These are phyloP conservation scores for Halocynthia aurantium DNA, from an alignment of 23 tunicate species.

Conservation along the genomic window DNA sequence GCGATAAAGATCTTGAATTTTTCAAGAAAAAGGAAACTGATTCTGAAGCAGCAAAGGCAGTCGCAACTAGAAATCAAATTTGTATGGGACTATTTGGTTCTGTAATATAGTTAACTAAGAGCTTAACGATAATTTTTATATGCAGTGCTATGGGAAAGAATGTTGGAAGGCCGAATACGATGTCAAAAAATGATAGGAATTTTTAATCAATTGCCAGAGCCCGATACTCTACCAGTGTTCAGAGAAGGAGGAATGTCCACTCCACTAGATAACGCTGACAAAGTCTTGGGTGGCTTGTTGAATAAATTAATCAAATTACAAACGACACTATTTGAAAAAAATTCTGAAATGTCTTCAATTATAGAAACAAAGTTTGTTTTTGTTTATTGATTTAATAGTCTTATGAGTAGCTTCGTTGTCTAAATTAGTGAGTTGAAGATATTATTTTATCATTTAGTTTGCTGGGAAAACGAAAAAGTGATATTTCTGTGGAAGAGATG, in stretches of 20 bases:
- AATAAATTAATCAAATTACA: constrained; percentile 12
- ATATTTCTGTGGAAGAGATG: background rate
- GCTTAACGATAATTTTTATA: background rate
- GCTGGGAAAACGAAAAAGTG: constrained; percentile 1
- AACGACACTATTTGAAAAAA: constrained; percentile 5
- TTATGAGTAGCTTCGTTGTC: too few species aligned
- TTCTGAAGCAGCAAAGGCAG: constrained; percentile 8
- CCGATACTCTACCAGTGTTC: constrained; percentile 24
- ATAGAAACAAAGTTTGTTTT: background rate
- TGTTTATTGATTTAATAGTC: background rate
- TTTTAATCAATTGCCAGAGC: constrained; percentile 43
- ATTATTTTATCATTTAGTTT: too few species aligned
- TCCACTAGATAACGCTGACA: background rate
- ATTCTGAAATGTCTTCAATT: background rate
- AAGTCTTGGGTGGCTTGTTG: background rate
- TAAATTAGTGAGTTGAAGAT: too few species aligned
- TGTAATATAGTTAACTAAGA: background rate
- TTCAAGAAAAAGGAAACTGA: constrained; percentile 4
- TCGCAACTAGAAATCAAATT: constrained; percentile 41
- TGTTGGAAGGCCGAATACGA: constrained; percentile 54
- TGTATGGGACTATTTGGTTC: background rate
- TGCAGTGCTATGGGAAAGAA: constrained; percentile 53
- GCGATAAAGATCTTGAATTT: constrained; percentile 25
- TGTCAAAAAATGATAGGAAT: constrained; percentile 36
- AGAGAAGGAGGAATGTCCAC: background rate